These are phyloP conservation scores for Microtus agrestis DNA, from an alignment of 2,797 vertebrate species.

Conservation along the genomic window DNA sequence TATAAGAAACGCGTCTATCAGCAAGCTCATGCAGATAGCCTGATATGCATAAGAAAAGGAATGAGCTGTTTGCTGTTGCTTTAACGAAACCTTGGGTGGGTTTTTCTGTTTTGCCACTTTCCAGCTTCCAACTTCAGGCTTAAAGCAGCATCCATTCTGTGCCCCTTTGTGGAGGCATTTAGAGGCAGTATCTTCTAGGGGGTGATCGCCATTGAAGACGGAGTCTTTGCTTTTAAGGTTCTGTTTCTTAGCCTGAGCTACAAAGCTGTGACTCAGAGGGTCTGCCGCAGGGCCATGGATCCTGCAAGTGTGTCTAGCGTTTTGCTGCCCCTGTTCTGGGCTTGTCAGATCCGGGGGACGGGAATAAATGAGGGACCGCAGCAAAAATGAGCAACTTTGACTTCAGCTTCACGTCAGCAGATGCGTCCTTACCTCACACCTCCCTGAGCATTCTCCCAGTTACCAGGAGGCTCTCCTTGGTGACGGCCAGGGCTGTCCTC, in stretches of 20 bases:
- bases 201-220: neutral
- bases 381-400: neutral
- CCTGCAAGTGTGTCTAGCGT: neutral
- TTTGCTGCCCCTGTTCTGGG: neutral
- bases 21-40: neutral
- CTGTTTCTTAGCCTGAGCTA: neutral
- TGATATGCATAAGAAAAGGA: neutral
- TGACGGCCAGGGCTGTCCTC: neutral
- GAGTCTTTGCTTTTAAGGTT: neutral
- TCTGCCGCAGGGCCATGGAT: neutral
- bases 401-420: neutral
- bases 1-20: neutral
- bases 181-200: neutral
- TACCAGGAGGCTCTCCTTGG: neutral
- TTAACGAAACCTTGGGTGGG: neutral
- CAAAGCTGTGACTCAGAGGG: neutral
- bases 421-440: neutral
- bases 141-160: neutral
- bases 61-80: neutral
- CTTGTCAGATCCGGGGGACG: neutral
- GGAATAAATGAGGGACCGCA: neutral
- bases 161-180: conserved; percentile 44
- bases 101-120: conserved; percentile 24
- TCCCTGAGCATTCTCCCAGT: neutral
- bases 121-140: neutral